A percentile compares a stretch with the other conserved stretches of the same genome.
These are phyloP conservation scores for Eupeodes latifasciatus DNA, from an alignment of 2,888 invertebrate genomes.

Conservation along the genomic window DNA sequence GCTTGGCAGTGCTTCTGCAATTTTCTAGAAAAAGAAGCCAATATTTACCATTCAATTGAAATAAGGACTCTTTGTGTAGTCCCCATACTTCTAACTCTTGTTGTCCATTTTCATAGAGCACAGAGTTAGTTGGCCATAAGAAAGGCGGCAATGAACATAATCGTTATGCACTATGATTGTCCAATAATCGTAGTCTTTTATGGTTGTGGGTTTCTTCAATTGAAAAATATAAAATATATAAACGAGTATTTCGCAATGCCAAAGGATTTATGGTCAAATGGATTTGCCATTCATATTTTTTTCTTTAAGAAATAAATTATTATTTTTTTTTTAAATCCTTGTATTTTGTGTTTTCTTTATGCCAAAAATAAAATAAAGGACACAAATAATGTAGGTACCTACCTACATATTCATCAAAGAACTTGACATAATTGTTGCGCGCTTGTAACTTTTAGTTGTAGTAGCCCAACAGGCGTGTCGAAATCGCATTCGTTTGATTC, in stretches of 20 bases:
- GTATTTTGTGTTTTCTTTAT: conserved; percentile 45
- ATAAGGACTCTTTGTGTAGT: conserved; percentile 12
- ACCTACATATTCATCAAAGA: conserved; percentile 21
- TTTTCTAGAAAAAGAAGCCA: conserved; percentile 49
- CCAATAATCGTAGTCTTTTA: conserved; percentile 63
- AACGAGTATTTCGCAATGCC: background rate
- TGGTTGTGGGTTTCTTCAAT: conserved; percentile 49
- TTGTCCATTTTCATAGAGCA: background rate
- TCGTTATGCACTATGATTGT: conserved; percentile 73
- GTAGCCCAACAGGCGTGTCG: conserved; percentile 61
- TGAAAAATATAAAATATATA: conserved; percentile 34
- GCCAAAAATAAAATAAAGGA: conserved; percentile 27
- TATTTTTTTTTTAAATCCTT: conserved; percentile 23
- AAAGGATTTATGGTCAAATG: conserved; percentile 55
- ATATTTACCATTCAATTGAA: conserved; percentile 74
- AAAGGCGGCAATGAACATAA: conserved; percentile 63
- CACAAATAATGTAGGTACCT: conserved; percentile 29
- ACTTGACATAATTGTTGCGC: conserved; percentile 60
- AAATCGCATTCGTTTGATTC: conserved; percentile 67
- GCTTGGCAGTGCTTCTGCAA: conserved; percentile 57
- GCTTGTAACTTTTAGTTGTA: background rate
- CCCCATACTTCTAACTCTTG: no score
- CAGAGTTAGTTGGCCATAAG: conserved; percentile 30
- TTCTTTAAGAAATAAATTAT: background rate
- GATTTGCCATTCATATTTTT: background rate